These are phyloP conservation scores for Poecile montanus DNA, from an alignment of 2,797 vertebrate genomes.

Conservation along the genomic window DNA sequence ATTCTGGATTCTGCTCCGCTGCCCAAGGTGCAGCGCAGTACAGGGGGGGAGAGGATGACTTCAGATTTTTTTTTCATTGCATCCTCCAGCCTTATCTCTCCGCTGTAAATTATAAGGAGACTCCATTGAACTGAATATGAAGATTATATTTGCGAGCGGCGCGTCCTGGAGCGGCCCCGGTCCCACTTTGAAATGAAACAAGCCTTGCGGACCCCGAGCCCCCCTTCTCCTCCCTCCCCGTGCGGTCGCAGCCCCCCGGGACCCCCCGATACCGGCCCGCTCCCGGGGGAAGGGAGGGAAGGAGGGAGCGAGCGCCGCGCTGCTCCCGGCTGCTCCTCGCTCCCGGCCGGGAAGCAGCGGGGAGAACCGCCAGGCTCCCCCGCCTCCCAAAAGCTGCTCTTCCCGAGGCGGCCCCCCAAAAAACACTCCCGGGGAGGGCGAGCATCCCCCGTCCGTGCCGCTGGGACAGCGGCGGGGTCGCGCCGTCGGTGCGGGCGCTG, in stretches of 20 bases:
- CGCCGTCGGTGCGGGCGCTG: not conserved
- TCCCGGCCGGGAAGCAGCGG: not conserved
- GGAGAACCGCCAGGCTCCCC: not conserved
- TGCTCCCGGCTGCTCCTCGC: not conserved
- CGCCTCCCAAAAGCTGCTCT: not conserved
- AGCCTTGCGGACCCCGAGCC: constrained; percentile 1
- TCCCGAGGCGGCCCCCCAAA: not conserved
- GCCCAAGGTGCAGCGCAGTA: constrained; percentile 96
- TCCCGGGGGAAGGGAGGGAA: not conserved
- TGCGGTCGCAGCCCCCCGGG: not conserved
- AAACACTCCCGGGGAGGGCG: not conserved
- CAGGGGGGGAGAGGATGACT: constrained; percentile 73
- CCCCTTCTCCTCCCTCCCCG: not conserved
- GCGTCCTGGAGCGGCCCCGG: constrained; percentile 86
- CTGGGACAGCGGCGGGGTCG: not conserved
- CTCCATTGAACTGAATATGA: constrained; percentile 92
- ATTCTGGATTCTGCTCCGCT: constrained; percentile 94
- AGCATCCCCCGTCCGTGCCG: not conserved
- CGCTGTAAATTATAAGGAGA: constrained; percentile 94
- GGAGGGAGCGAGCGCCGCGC: not conserved
- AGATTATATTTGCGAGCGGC: constrained; percentile 86
- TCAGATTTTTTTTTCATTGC: constrained; percentile 86
- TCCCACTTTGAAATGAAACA: constrained; percentile 88
- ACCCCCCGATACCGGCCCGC: not conserved
- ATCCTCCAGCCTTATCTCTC: constrained; percentile 91